These are phyloP conservation scores for Sardinella longiceps DNA, from an alignment of 2,797 vertebrate species.

Conservation along the genomic window DNA sequence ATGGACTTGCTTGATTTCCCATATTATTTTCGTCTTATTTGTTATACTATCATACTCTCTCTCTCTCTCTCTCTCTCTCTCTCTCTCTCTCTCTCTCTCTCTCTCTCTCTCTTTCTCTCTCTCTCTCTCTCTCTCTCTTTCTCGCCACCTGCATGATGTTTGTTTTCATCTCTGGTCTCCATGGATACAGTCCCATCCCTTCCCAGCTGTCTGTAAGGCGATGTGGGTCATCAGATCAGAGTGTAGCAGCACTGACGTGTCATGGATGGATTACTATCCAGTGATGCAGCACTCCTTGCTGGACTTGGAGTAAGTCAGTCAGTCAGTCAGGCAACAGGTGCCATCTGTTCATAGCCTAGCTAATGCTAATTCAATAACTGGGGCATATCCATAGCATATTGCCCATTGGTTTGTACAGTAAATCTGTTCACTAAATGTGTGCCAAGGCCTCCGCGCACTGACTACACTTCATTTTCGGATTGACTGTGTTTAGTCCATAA, in stretches of 20 bases:
- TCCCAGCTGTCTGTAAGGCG: neutral
- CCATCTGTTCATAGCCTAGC: slow-evolving; percentile 13
- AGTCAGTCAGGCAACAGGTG: slow-evolving; percentile 22
- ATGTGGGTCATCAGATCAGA: slow-evolving; percentile 14
- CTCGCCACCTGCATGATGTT: neutral
- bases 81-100: neutral
- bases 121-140: neutral
- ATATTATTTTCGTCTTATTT: too few relatives aligned
- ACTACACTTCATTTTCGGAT: neutral
- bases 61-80: neutral
- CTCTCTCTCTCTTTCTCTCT: neutral
- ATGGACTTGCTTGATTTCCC: too few relatives aligned
- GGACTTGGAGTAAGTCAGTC: slow-evolving; percentile 17
- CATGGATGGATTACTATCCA: slow-evolving; percentile 17
- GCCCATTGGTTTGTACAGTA: neutral
- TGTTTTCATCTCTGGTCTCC: neutral
- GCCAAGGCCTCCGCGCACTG: neutral
- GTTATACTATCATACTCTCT: too few relatives aligned
- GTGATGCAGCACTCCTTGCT: slow-evolving; percentile 13
- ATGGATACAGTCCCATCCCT: neutral
- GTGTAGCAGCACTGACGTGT: neutral
- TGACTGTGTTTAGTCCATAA: neutral
- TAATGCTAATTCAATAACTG: slow-evolving; percentile 17
- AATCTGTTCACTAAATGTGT: neutral
- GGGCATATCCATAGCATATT: slow-evolving; percentile 11